These are phyloP conservation scores for Drosophila rubida DNA, from an alignment of 2,888 invertebrate genomes.

Conservation along the genomic window DNA sequence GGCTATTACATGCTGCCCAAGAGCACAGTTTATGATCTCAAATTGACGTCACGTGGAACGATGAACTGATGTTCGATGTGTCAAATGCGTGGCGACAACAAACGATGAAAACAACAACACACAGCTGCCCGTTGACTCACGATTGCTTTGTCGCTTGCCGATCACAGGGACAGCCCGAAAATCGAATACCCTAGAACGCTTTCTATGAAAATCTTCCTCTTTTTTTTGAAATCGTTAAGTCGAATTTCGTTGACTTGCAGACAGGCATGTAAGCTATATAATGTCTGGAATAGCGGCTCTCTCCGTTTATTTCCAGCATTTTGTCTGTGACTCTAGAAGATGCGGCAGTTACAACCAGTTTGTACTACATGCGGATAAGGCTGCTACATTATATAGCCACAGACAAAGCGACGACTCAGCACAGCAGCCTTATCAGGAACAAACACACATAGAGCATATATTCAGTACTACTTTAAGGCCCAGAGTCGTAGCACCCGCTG, in stretches of 20 bases:
- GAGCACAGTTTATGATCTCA: slow-evolving; percentile 6
- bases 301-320: background rate
- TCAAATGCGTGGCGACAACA: slow-evolving; percentile 22
- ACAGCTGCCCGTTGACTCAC: slow-evolving; percentile 37
- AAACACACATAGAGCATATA: background rate
- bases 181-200: background rate
- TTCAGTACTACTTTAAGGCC: background rate
- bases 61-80: slow-evolving; percentile 11
- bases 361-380: background rate
- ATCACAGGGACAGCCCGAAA: background rate
- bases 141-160: slow-evolving; percentile 6
- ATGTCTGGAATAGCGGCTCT: too few relatives aligned
- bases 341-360: background rate
- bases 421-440: background rate
- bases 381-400: background rate
- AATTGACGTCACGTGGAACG: slow-evolving; percentile 41
- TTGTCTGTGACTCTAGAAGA: background rate
- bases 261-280: too few relatives aligned
- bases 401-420: background rate
- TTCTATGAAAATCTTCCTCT: too few relatives aligned
- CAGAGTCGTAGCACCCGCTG: background rate
- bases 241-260: too few relatives aligned
- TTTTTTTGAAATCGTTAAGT: too few relatives aligned
- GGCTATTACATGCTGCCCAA: slow-evolving; percentile 18
- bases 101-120: slow-evolving; percentile 18